Evolutionary conservation across 2,888 invertebrate genomes (phyloP).

Genomic region (Thalpophila matura): DNA sequence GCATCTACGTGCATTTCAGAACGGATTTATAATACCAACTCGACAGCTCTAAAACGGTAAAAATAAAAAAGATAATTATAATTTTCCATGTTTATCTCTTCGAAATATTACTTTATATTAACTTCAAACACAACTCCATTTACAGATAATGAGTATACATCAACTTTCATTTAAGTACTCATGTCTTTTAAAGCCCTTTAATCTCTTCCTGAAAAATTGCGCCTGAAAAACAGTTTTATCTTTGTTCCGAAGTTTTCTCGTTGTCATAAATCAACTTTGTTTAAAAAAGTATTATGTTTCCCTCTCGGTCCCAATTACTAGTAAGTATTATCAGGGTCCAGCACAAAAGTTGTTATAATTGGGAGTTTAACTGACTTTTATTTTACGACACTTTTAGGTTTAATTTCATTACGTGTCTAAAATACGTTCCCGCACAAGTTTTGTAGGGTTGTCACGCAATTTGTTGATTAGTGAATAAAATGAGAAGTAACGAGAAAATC

Average conservation of each 20-base stretch:
- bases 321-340: background rate
- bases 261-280: conserved; percentile 36
- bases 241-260: conserved; percentile 26
- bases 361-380: background rate
- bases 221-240: conserved; percentile 36
- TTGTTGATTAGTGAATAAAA: no score
- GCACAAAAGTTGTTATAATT: conserved; percentile 7
- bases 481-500: no score
- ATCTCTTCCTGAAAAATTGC: conserved; percentile 25
- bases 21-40: no score
- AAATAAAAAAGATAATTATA: no score
- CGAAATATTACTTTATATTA: background rate
- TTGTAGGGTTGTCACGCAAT: no score
- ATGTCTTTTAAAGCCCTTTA: conserved; percentile 22
- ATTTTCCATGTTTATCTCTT: conserved; percentile 1
- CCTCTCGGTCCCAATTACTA: conserved; percentile 19
- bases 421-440: background rate
- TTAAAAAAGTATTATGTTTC: conserved; percentile 23
- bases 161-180: conserved; percentile 21
- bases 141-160: conserved; percentile 19
- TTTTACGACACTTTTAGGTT: conserved; percentile 14
- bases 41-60: no score
- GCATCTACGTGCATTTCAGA: no score
- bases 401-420: background rate
- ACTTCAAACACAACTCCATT: conserved; percentile 19